Evolutionary conservation across 1,140 invertebrate species (phyloP), one percentile per base, ranked within the genome.

Genomic region (Dreissena rostriformis): DNA sequence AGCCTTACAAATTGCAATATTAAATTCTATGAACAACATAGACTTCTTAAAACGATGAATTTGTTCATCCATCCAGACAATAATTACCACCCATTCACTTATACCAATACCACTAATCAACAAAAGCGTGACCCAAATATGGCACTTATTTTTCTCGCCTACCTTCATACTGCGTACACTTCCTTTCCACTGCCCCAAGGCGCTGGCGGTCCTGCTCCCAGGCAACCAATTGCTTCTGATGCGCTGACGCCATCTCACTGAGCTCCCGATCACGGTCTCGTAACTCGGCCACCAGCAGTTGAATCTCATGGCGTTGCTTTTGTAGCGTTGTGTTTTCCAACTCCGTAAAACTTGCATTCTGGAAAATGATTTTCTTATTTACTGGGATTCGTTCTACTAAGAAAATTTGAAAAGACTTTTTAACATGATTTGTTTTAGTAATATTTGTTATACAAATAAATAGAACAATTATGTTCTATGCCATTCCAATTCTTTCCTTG

Each of bases 261-360:
- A 92, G 85, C 76, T 92, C 91, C 8, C 86, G 79, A 67, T 92
- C 91, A 0, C 91, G 84, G 66, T 91, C 90, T 15, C 80, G 75
- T 70, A 92, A 80, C 76, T 92, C 91, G 11, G 80, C 72, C 17
- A 92, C 87, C 66, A 92, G 68, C 74, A 92, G 76, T 80, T 91
- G 90, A 14, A 92, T 88, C 74, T 92, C 91, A 52, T 89, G 75
- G 17, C 91, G 87, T 78, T 92, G 91, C 71, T 91, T 92, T 72
- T 88, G 81, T 29, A 91, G 87, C 14, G 87, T 91, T 14, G 63
- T 81, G 24, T 85, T 87, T 53, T 91, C 90, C 39, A 88, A 68
- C 17, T 90, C 87, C 17, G 85, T 57, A 19, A 53, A n/a, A 68
- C 82, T 86, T 71, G 63, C 65, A 63, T 86, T 82, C 81, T 82